Conservation (phyloP, 1,140 invertebrate genomes). For the Drosophila asahinai region DNA sequence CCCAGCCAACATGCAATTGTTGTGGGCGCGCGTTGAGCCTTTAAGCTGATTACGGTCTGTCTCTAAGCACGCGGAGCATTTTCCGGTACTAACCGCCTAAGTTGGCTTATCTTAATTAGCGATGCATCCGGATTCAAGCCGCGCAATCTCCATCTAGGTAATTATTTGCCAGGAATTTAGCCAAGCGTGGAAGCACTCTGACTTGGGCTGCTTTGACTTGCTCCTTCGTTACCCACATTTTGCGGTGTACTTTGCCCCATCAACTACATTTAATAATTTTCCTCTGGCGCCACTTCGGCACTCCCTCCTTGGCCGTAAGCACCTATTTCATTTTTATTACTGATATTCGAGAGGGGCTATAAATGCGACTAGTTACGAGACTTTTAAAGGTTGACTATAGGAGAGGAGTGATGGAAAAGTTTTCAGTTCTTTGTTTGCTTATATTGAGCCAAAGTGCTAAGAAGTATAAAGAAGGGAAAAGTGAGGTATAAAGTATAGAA, state of each 20-base stretch:
- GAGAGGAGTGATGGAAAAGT: not conserved
- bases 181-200: not conserved
- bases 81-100: conserved; percentile 21
- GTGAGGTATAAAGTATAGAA: no score
- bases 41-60: conserved; percentile 19
- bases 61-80: not conserved
- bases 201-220: not conserved
- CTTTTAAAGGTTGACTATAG: conserved; percentile 10
- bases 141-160: conserved; percentile 11
- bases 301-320: not conserved
- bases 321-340: conserved; percentile 32
- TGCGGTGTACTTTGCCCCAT: conserved; percentile 8
- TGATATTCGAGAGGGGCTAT: conserved; percentile 10
- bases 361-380: conserved; percentile 19
- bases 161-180: conserved; percentile 5
- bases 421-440: not conserved
- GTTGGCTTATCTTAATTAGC: conserved; percentile 29
- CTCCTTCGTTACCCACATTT: conserved; percentile 1
- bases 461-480: not conserved
- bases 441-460: not conserved
- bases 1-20: conserved; percentile 23
- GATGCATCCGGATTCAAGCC: conserved; percentile 19
- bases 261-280: conserved; percentile 28
- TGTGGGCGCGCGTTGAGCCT: not conserved
- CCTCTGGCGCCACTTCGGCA: conserved; percentile 21